phyloP scores from a whole-genome alignment of 1,140 invertebrate species.

The Cepaea nemoralis region DNA sequence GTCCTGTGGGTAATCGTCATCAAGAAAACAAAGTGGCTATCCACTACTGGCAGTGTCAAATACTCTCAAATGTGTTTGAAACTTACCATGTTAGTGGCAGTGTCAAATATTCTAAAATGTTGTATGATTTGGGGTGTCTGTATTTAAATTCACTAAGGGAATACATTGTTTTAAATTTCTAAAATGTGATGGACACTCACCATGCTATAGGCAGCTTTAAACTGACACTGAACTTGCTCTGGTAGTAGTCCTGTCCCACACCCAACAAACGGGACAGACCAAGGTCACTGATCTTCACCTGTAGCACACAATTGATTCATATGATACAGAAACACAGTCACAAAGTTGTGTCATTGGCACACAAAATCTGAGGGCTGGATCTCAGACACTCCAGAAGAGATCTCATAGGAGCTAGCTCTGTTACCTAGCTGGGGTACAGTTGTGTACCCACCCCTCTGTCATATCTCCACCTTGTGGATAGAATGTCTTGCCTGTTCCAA shows the following conservation, averaged over 20 bases:
- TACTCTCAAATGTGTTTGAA: no score
- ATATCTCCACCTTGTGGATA: no score
- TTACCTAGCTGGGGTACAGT: no score
- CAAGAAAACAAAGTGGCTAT: no score
- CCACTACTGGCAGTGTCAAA: no score
- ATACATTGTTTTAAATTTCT: neutral
- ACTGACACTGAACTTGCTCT: constrained; percentile 98
- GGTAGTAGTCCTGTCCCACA: constrained; percentile 98
- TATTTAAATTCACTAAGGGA: no score
- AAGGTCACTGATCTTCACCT: constrained; percentile 97
- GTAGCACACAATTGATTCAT: neutral
- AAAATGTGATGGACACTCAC: neutral
- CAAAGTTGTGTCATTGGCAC: constrained; percentile 83
- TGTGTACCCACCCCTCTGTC: no score
- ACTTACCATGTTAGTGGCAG: no score
- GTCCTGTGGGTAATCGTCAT: no score
- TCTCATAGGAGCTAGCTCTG: constrained; percentile 92
- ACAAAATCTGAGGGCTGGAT: constrained; percentile 86
- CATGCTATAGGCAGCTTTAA: constrained; percentile 96
- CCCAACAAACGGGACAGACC: constrained; percentile 94
- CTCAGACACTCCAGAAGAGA: constrained; percentile 96
- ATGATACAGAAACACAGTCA: constrained; percentile 79
- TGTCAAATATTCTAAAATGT: no score
- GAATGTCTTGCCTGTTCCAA: no score
- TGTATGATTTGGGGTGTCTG: no score